Base-by-base conservation (phyloP, 2,888 invertebrate species). In the Phoenoteleia sp. region DNA sequence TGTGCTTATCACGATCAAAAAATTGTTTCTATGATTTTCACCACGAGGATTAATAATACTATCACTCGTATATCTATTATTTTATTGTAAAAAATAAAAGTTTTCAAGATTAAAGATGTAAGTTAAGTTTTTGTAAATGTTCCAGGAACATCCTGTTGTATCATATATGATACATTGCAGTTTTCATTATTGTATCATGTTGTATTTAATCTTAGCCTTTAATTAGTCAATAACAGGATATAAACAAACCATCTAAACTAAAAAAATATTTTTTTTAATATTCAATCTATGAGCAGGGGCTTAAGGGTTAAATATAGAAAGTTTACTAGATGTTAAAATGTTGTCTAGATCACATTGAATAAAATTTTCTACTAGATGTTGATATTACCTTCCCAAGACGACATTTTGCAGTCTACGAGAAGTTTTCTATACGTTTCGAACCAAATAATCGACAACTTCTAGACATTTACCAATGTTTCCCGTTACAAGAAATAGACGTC, bases 81-180 rank as follows among this genome's bases (percentile, higher is more conserved):
- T 56, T 33, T 56, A 33, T 19, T 1, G 11, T 33, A 11, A 60
- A 33, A 4, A 60, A 23, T 60, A 42, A 21, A 60, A 60, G 3
- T 42, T 60, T 17, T 27, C 33, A 33, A 36, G 11, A 36, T 58
- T 36, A 19, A 54, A 27, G 15, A 27, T 27, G 27, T n/a, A 15
- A 27, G 27, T 54, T 54, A n/a, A 54, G 25, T 54, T 54, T 25
- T 27, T 27, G 54, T n/a, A 54, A 3, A 9, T 27, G 15, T 27
- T 54, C 54, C 54, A n/a, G 15, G 54, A 54, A 54, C 27, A 54
- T 58, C 58, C 58, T 58, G 19, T n/a, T 58, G 58, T 58, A 36
- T 58, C 58, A 58, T 58, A 58, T 58, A 58, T 58, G 58, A 58
- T 58, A 58, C 58, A 36, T 58, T 25, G 25, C 58, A 33, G 27